Evolutionary conservation across 2,888 invertebrate genomes (phyloP).

Genomic region (Apamea crenata): DNA sequence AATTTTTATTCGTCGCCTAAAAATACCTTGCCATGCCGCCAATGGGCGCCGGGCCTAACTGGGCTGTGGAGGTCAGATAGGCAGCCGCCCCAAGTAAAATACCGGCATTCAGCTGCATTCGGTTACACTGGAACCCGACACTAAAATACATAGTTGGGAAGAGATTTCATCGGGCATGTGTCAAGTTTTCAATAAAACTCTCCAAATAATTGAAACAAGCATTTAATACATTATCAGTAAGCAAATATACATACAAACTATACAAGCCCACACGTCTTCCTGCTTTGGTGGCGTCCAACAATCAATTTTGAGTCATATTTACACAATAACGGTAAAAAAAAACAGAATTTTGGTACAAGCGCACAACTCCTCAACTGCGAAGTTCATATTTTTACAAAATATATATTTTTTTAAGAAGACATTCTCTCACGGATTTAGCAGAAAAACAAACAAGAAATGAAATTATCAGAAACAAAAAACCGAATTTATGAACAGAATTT

Average conservation of each 20-base stretch:
- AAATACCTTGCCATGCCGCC: too few relatives aligned
- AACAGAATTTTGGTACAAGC: constrained; percentile 69
- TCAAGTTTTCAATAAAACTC: constrained; percentile 42
- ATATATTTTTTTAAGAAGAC: constrained; percentile 14
- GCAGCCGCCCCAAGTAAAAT: too few relatives aligned
- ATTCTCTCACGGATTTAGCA: constrained; percentile 8
- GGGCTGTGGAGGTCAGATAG: too few relatives aligned
- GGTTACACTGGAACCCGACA: too few relatives aligned
- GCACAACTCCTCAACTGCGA: constrained; percentile 48
- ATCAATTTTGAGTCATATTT: constrained; percentile 66
- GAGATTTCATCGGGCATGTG: background rate
- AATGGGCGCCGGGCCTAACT: too few relatives aligned
- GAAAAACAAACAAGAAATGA: constrained; percentile 15
- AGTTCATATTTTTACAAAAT: constrained; percentile 64
- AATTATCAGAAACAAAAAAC: background rate
- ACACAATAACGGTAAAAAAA: constrained; percentile 61
- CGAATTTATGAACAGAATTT: constrained; percentile 1
- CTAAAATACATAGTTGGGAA: too few relatives aligned
- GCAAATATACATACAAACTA: constrained; percentile 69
- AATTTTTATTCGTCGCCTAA: too few relatives aligned
- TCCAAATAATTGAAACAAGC: constrained; percentile 67
- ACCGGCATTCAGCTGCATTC: too few relatives aligned
- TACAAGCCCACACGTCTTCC: constrained; percentile 60
- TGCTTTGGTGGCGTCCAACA: constrained; percentile 67
- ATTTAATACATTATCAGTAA: constrained; percentile 68